phyloP scores from a whole-genome alignment of 2,888 invertebrate genomes.

The Nesidiocoris tenuis region DNA sequence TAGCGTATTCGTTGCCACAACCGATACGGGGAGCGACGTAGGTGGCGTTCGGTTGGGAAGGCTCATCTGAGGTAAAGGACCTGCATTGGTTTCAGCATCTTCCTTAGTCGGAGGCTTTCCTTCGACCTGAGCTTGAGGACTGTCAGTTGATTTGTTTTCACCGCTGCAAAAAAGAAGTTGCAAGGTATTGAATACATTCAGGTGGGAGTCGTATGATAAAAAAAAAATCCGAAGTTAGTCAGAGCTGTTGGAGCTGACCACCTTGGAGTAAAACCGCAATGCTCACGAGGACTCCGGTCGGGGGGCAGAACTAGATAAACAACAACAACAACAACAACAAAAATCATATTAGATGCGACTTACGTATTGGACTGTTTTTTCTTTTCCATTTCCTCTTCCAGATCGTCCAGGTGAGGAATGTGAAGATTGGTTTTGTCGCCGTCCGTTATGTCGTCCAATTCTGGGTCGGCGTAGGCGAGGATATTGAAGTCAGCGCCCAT shows the following conservation, averaged over 20 bases:
- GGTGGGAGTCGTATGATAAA: no score
- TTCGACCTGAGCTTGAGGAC: conserved; percentile 7
- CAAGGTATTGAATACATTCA: no score
- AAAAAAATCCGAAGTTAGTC: no score
- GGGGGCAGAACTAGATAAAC: no score
- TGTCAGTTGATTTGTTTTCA: conserved; percentile 15
- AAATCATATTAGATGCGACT: no score
- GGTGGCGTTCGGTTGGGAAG: conserved; percentile 32
- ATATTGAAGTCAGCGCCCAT: conserved; percentile 95
- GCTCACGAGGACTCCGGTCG: no score
- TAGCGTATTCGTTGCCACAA: conserved; percentile 20
- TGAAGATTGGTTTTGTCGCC: conserved; percentile 77
- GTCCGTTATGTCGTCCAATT: conserved; percentile 76
- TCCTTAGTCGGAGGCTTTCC: conserved; percentile 20
- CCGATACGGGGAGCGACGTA: conserved; percentile 23
- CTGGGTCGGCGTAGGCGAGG: conserved; percentile 92
- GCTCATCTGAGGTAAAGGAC: not conserved
- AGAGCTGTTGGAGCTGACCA: no score
- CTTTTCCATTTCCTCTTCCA: conserved; percentile 67
- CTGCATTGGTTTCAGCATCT: not conserved
- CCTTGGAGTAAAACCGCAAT: no score
- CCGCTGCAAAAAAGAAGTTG: not conserved
- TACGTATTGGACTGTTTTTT: conserved; percentile 52
- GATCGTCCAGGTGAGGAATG: conserved; percentile 64
- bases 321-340: no score